A percentile compares a stretch with the other conserved stretches of the same genome.
These are phyloP conservation scores for Pilophorus perplexus DNA, from an alignment of 2,888 invertebrate genomes.

Conservation along the genomic window DNA sequence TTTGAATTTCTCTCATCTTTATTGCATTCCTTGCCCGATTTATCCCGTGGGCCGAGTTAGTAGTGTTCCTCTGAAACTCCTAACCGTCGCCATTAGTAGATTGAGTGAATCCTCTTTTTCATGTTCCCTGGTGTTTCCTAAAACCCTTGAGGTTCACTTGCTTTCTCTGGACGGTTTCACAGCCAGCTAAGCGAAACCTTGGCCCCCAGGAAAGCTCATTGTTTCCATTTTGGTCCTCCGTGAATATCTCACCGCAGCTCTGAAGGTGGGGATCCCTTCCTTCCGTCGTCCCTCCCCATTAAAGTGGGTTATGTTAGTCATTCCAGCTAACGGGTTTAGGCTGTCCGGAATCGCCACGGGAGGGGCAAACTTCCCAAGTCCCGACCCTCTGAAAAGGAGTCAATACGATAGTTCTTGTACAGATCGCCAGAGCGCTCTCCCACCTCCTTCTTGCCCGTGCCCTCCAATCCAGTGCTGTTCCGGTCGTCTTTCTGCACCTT, in stretches of 20 bases:
- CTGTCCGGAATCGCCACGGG: conserved; percentile 1
- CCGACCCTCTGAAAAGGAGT: conserved; percentile 21
- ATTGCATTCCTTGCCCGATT: no score
- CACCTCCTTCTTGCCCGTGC: conserved; percentile 22
- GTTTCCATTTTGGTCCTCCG: neutral
- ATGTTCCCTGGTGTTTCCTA: no score
- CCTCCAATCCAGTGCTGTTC: conserved; percentile 26
- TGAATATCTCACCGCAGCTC: neutral
- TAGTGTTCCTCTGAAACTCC: no score
- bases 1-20: no score
- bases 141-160: neutral
- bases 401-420: conserved; percentile 26
- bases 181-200: conserved; percentile 20
- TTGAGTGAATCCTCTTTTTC: no score
- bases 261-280: conserved; percentile 1
- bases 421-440: conserved; percentile 18
- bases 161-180: conserved; percentile 16
- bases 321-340: conserved; percentile 32
- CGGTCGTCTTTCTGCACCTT: conserved; percentile 9
- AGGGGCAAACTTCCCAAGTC: conserved; percentile 21
- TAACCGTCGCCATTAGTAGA: no score
- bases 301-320: conserved; percentile 28
- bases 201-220: conserved; percentile 4
- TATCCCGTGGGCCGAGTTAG: no score
- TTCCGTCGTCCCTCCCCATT: conserved; percentile 7